Evolutionary conservation across 2,888 invertebrate species (phyloP), one percentile per base, ranked within the genome.

Genomic region (Lepidocyrtinus sp.): DNA sequence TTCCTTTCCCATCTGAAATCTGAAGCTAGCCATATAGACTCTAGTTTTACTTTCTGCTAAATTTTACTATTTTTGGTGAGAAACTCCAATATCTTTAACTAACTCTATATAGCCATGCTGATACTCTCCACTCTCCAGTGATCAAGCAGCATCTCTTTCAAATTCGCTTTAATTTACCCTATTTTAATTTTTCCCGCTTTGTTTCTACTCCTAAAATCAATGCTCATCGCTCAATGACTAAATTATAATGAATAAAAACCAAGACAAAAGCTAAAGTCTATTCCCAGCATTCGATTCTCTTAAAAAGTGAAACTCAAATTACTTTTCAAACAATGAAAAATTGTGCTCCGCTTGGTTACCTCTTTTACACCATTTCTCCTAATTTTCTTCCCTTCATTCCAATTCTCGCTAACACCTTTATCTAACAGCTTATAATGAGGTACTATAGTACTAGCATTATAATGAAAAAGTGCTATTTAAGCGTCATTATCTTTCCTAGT

Each of bases 221-320:
- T 1, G n/a, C 19, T 1, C n/a, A 27, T 59, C 62, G 71, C 46
- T 24, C 62, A 71, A 71, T 71, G 71, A 71, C 71, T 71, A 45
- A 71, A 71, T 71, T 59, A 24, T 71, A 71, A 71, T 71, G 71
- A 71, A 71, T 63, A 61, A 71, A 61, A 71, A 71, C 62, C 71
- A 62, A 61, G 71, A 70, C 61, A 70, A 61, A 7, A 36, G 36
- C 5, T 36, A 7, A 36, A 12, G 12, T 36, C 36, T 12, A 5
- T 36, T 12, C 36, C 12, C 36, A 36, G 36, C 36, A 36, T 7
- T n/a, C n/a, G n/a, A n/a, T n/a, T n/a, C n/a, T 36, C 36, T 36
- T 36, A 36, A 36, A n/a, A 36, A 36, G 36, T 36, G 36, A 36
- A 36, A n/a, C n/a, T n/a, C n/a, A n/a, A n/a, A 36, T 36, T 36